Conservation (phyloP, 2,888 invertebrate species). For the Andrena haemorrhoa region DNA sequence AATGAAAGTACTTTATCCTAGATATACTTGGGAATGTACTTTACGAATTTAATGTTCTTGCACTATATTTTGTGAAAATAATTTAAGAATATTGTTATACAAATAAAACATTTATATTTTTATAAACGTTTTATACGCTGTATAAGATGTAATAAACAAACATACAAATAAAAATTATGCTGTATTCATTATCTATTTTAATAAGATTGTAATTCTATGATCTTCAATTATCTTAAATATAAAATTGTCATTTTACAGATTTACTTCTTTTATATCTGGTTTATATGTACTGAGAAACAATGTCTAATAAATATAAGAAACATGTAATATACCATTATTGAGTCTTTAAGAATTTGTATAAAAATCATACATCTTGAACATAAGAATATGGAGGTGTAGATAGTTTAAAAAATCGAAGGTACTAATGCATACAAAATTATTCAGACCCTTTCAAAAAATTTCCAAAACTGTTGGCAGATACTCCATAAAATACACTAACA, state of each 20-base stretch:
- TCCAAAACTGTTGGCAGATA: too few relatives aligned
- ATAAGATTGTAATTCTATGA: not conserved
- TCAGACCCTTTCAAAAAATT: too few relatives aligned
- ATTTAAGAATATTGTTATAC: not conserved
- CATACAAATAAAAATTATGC: not conserved
- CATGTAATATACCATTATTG: not conserved
- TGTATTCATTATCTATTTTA: not conserved
- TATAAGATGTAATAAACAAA: slow-evolving; percentile 9
- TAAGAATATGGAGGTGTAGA: too few relatives aligned
- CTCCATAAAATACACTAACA: too few relatives aligned
- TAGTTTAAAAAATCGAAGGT: too few relatives aligned
- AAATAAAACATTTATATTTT: slow-evolving; percentile 39
- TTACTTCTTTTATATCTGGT: not conserved
- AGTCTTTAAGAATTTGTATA: not conserved
- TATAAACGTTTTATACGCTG: slow-evolving; percentile 24
- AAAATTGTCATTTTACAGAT: not conserved
- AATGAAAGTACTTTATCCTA: not conserved
- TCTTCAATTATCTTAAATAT: not conserved
- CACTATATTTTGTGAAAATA: not conserved
- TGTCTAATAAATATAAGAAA: not conserved
- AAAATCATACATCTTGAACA: not conserved
- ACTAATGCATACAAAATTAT: too few relatives aligned
- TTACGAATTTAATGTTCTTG: not conserved
- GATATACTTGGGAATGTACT: not conserved
- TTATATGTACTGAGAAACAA: not conserved